Evolutionary conservation across 2,113 vertebrate species (phyloP).

Genomic region (Baryphthengus martii): DNA sequence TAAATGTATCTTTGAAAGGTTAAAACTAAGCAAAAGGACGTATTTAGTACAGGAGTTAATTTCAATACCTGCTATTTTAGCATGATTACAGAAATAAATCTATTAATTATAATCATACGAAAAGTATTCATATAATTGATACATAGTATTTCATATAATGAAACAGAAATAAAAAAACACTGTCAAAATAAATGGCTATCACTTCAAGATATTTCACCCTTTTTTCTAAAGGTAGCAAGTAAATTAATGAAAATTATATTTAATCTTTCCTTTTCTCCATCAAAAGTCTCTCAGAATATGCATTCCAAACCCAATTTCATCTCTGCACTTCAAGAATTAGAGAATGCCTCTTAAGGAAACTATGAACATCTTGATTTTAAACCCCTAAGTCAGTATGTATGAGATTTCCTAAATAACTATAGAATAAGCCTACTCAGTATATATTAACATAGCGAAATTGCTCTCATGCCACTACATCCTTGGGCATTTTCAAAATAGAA

Average conservation of each 20-base stretch:
- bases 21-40: too few species aligned
- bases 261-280: background rate
- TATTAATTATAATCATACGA: background rate
- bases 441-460: background rate
- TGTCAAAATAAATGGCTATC: background rate
- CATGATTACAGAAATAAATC: background rate
- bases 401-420: background rate
- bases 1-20: background rate
- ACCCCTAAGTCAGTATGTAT: background rate
- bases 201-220: background rate
- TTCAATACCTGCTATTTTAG: background rate
- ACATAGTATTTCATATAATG: background rate
- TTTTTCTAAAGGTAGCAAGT: background rate
- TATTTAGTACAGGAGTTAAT: background rate
- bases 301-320: background rate
- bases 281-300: background rate
- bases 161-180: background rate
- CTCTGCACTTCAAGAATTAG: background rate
- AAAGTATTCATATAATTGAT: background rate
- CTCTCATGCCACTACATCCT: background rate
- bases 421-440: background rate
- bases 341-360: background rate
- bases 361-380: background rate
- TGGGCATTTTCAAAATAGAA: background rate
- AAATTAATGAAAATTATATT: background rate